A percentile compares a stretch with the other conserved stretches of the same genome.
These are phyloP conservation scores for Euproctis similis DNA, from an alignment of 2,888 invertebrate genomes.

Conservation along the genomic window DNA sequence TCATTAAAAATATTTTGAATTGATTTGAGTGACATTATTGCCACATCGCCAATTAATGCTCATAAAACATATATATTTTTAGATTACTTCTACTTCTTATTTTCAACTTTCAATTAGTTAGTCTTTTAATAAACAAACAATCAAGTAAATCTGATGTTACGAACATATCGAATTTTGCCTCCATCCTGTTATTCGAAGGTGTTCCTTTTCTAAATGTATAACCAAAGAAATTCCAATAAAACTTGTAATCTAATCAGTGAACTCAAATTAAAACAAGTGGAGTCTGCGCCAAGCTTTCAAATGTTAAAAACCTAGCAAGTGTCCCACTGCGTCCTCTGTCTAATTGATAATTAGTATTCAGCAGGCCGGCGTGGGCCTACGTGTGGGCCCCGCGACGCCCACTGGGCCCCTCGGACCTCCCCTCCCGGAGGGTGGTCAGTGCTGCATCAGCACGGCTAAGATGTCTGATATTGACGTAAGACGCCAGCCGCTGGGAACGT, in stretches of 20 bases:
- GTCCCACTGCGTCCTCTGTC: conserved; percentile 11
- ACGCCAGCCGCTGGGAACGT: conserved; percentile 38
- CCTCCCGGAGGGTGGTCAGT: conserved; percentile 26
- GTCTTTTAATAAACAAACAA: no score
- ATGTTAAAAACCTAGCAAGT: conserved; percentile 9
- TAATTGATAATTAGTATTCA: conserved; percentile 71
- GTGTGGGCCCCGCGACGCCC: conserved; percentile 34
- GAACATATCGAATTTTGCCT: no score
- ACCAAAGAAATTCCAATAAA: no score
- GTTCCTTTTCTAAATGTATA: no score
- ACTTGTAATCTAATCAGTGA: conserved; percentile 3
- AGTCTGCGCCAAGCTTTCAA: conserved; percentile 5
- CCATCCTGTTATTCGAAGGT: no score
- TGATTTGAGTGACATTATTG: no score
- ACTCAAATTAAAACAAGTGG: conserved; percentile 1
- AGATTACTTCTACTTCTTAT: no score
- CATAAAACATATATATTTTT: no score
- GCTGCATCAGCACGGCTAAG: conserved; percentile 46
- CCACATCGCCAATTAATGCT: no score
- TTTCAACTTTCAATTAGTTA: no score
- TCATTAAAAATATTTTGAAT: no score
- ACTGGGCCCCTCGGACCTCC: conserved; percentile 17
- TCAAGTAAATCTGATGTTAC: no score
- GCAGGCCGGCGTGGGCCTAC: conserved; percentile 55
- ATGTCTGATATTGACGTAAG: conserved; percentile 53